Evolutionary conservation across 1,140 invertebrate species (phyloP), one percentile per base, ranked within the genome.

Genomic region (Himalopsyche phryganea): DNA sequence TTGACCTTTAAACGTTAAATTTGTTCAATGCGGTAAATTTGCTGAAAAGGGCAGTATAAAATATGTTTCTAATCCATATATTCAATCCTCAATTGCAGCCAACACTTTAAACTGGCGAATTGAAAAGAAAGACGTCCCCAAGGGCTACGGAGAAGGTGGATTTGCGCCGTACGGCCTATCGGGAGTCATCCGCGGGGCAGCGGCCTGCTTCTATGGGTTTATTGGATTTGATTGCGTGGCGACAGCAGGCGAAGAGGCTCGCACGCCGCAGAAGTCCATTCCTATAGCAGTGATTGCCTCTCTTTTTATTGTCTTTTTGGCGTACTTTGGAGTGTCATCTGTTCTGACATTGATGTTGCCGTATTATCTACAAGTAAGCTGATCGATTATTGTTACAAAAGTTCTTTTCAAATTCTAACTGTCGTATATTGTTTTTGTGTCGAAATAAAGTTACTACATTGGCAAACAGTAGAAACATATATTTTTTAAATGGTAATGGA

Each of bases 181-280:
- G 2, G 92, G 92, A 6, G 83, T 91, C 13, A 85, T 92, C 48
- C 82, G 82, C 38, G 92, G 92, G 1, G 91, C 92, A 6, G 91
- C 91, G 0, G 89, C 86, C 7, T 95, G 92, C 72, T 96, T 96
- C 70, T 96, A 92, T 70, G 92, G 89, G 7, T 95, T 94, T 65
- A 91, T 94, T 61, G 91, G 91, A 1, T 94, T 94, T 67, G 92
- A 95, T 75, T 89, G 87, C 66, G 89, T 96, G 59, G 92, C 92
- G 1, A 93, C 91, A 0, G 86, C 84, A 0, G 81, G 85, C 1
- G 86, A 96, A 74, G 92, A 96, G 74, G 93, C 91, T 0, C 87
- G 88, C 65, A 88, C 92, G 67, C 93, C 94, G 0, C 87, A 94
- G 73, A 88, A 86, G 73, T 85, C 86, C 5, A 95, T 97, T 50